A percentile compares a stretch with the other conserved stretches of the same genome.
Evolutionary conservation across 2,888 invertebrate species (phyloP).

Genomic region (Dicranocentrus wangi): DNA sequence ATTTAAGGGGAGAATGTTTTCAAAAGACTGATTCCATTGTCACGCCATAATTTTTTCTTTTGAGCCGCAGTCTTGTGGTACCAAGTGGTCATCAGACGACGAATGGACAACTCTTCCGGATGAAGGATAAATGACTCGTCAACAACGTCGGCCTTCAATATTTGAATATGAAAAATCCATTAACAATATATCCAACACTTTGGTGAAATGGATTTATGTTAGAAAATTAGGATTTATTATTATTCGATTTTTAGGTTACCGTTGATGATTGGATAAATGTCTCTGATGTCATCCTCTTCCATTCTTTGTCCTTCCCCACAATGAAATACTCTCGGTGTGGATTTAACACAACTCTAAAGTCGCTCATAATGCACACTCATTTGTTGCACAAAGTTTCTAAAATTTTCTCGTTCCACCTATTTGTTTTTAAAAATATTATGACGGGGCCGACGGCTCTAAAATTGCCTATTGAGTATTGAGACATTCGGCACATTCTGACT

Average conservation of each 20-base stretch:
- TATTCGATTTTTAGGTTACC: slow-evolving; percentile 4
- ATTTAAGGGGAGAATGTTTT: too few species aligned
- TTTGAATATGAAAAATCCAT: slow-evolving; percentile 9
- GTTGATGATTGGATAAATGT: slow-evolving; percentile 21
- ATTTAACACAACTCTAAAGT: slow-evolving; percentile 16
- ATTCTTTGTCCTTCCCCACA: slow-evolving; percentile 29
- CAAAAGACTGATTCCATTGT: too few species aligned
- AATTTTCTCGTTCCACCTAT: too few species aligned
- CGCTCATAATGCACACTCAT: slow-evolving; percentile 21
- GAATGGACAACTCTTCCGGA: slow-evolving; percentile 33
- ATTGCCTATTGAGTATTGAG: too few species aligned
- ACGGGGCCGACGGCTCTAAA: too few species aligned
- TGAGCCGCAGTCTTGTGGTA: not conserved
- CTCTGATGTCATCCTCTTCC: slow-evolving; percentile 36
- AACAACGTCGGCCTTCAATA: too few species aligned
- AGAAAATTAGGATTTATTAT: too few species aligned
- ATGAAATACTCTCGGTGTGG: slow-evolving; percentile 21
- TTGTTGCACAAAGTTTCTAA: too few species aligned
- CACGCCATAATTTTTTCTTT: too few species aligned
- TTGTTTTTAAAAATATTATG: too few species aligned
- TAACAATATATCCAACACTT: not conserved
- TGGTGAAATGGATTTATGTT: too few species aligned
- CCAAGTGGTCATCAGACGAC: slow-evolving; percentile 29
- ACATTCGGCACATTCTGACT: too few species aligned
- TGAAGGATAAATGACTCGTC: slow-evolving; percentile 2